Conservation (phyloP, 2,888 invertebrate genomes). For the Sialis fuliginosa region DNA sequence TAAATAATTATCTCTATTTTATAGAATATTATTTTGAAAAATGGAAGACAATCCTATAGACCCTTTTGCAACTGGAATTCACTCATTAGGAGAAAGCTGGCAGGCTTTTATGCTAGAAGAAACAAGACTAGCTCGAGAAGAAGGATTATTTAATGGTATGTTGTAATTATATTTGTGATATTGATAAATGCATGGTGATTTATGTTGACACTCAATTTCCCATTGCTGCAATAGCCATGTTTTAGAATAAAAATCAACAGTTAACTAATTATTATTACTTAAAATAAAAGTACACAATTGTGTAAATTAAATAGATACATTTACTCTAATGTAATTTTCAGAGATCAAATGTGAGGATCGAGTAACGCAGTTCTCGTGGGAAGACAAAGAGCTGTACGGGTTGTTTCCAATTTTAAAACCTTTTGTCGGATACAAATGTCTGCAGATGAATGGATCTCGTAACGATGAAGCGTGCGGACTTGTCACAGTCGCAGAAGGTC, state of each 20-base stretch:
- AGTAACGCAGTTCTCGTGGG: background rate
- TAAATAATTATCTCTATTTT: no score
- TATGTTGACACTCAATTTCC: background rate
- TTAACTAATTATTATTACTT: no score
- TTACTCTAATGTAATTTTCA: background rate
- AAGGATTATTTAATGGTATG: background rate
- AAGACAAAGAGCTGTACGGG: background rate
- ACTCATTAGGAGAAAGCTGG: no score
- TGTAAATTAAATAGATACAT: background rate
- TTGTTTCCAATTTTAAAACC: background rate
- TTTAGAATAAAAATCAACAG: no score
- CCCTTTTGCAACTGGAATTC: no score
- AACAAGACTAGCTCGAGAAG: background rate
- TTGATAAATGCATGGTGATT: background rate
- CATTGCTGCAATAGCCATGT: no score
- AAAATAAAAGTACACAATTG: no score
- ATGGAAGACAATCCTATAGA: no score
- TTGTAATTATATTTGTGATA: background rate
- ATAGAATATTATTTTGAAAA: no score
- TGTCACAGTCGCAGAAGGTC: background rate
- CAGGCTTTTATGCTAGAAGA: background rate
- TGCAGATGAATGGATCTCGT: background rate
- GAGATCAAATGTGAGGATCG: background rate
- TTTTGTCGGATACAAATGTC: background rate
- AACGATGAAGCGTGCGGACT: background rate